Evolutionary conservation across 2,113 vertebrate genomes (phyloP).

Genomic region (Gavia stellata): DNA sequence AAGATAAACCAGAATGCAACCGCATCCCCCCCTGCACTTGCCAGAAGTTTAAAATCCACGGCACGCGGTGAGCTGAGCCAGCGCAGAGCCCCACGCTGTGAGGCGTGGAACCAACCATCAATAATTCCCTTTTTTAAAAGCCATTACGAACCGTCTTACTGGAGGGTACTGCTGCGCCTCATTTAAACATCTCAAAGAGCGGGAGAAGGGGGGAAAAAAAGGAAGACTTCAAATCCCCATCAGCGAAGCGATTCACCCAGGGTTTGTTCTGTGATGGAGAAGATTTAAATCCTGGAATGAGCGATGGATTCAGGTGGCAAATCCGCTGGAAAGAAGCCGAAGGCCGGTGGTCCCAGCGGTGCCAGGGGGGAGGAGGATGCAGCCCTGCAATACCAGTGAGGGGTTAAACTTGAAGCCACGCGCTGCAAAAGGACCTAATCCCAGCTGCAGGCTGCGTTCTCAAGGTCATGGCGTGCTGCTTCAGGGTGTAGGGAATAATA

Average conservation of each 20-base stretch:
- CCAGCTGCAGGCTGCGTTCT: background rate
- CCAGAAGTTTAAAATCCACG: background rate
- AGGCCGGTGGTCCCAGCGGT: background rate
- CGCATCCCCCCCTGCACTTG: accelerated
- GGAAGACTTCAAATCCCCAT: background rate
- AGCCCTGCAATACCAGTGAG: background rate
- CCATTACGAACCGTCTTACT: background rate
- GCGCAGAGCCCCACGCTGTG: background rate
- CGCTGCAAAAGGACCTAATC: background rate
- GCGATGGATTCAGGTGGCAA: background rate
- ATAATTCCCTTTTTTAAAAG: background rate
- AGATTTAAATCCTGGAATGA: background rate
- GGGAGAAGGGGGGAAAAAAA: background rate
- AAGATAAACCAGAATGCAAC: background rate
- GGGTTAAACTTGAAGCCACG: background rate
- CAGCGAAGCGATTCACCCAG: background rate
- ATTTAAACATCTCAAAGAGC: background rate
- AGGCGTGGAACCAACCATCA: background rate
- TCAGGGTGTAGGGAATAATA: no score
- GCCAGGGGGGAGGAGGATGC: background rate
- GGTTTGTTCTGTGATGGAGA: background rate
- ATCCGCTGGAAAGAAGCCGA: background rate
- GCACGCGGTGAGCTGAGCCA: background rate
- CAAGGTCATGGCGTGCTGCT: background rate
- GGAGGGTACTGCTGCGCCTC: background rate